Evolutionary conservation across 1,140 invertebrate species (phyloP), one percentile per base, ranked within the genome.

Genomic region (Scaptomyza hsui): DNA sequence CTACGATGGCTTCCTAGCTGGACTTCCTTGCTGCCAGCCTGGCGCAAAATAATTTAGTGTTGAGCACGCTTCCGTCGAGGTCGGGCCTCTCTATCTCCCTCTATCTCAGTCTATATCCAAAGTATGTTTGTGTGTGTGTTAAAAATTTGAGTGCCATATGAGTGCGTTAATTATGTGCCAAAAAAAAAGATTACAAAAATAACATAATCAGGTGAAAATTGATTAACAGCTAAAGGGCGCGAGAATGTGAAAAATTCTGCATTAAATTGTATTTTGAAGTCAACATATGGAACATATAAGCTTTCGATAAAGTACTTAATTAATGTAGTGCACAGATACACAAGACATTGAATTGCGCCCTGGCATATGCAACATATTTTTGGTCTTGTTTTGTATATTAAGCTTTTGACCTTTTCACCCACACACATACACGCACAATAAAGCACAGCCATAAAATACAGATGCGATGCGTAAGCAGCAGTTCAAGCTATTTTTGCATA

Each of bases 321-420:
- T 19, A 29, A 18, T 57, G 21, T 7, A 45, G 10, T 41, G 57
- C 44, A 57, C 61, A 52, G 16, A 49, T 15, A 41, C 47, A 51
- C 15, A 44, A 59, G 10, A 35, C 3, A 53, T 12, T 26, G 18
- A 42, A 15, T 12, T 29, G 63, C 56, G 45, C 77, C 74, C 60
- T 37, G 45, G 41, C 77, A 55, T 75, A 64, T 62, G 60, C 72
- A 63, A 67, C 55, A 67, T 24, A 67, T 48, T 72, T 53, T 79
- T 24, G 29, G 19, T 44, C 12, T 64, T 71, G 57, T 82, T 62
- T 59, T 51, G 49, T 19, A n/a, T 9, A 29, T 61, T 55, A 62
- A 65, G 63, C 72, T 78, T 83, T 24, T 85, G 72, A 83, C 80
- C 80, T 83, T 83, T 85, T 64, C 61, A 52, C 32, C 70, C 45